A percentile compares a stretch with the other conserved stretches of the same genome.
Conservation (phyloP, 2,888 invertebrate genomes). For the Folsomia manolachei region DNA sequence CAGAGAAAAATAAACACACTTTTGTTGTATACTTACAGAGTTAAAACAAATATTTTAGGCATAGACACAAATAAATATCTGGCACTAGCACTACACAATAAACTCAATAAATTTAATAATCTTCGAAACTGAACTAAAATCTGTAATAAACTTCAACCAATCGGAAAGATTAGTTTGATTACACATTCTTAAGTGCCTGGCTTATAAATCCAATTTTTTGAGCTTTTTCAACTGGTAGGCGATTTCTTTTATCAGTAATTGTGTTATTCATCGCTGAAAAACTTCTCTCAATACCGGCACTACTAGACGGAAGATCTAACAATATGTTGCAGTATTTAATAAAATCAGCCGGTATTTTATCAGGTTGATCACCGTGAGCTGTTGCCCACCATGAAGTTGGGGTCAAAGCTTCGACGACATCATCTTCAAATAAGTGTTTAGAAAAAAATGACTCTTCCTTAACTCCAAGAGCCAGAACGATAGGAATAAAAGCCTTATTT, state of each 20-base stretch:
- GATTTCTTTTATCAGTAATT: background rate
- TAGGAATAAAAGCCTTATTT: background rate
- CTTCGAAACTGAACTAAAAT: no score
- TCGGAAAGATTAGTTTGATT: no score
- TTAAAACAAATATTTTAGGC: no score
- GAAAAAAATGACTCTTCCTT: background rate
- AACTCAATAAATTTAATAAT: no score
- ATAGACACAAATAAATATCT: no score
- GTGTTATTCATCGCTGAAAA: background rate
- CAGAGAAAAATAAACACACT: no score
- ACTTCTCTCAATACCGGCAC: background rate
- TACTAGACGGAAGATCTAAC: background rate
- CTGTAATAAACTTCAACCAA: background rate
- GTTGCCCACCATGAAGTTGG: background rate
- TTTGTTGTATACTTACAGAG: no score
- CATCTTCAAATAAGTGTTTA: background rate
- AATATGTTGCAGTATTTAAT: background rate
- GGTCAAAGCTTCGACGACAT: background rate
- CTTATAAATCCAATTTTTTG: background rate
- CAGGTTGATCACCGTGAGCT: background rate
- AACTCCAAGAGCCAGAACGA: background rate
- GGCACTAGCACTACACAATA: no score
- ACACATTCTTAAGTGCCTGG: background rate
- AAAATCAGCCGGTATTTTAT: background rate
- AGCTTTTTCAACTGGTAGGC: background rate